These are phyloP conservation scores for Dryobota labecula DNA, from an alignment of 2,888 invertebrate species.

Conservation along the genomic window DNA sequence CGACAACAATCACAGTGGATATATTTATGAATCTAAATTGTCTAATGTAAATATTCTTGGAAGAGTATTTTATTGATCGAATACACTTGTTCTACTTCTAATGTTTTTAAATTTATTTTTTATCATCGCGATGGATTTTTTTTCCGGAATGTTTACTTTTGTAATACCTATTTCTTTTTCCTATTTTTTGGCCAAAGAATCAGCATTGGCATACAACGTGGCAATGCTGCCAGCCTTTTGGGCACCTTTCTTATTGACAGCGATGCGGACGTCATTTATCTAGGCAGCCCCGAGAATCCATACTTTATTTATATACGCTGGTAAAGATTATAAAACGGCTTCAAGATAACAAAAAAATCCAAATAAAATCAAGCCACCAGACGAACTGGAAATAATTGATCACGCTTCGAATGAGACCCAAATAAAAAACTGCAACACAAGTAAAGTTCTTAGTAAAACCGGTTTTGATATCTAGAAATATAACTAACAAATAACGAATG, in stretches of 20 bases:
- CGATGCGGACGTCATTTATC: neutral
- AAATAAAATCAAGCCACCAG: neutral
- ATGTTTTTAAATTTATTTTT: neutral
- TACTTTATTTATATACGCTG: neutral
- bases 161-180: too few relatives aligned
- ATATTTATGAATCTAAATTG: slow-evolving; percentile 21
- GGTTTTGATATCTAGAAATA: slow-evolving; percentile 40
- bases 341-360: neutral
- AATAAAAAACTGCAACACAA: slow-evolving; percentile 25
- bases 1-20: slow-evolving; percentile 18
- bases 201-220: neutral
- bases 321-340: neutral
- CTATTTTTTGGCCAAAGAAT: neutral
- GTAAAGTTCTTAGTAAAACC: slow-evolving; percentile 21
- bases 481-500: neutral
- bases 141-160: too few relatives aligned
- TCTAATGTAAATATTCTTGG: neutral
- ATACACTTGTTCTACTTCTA: neutral
- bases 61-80: neutral
- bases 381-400: slow-evolving; percentile 1
- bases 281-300: neutral
- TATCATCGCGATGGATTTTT: too few relatives aligned
- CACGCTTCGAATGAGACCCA: slow-evolving; percentile 8
- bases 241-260: neutral
- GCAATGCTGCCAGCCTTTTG: neutral